These are phyloP conservation scores for Cyclopterus lumpus DNA, from an alignment of 2,797 vertebrate genomes.

Conservation along the genomic window DNA sequence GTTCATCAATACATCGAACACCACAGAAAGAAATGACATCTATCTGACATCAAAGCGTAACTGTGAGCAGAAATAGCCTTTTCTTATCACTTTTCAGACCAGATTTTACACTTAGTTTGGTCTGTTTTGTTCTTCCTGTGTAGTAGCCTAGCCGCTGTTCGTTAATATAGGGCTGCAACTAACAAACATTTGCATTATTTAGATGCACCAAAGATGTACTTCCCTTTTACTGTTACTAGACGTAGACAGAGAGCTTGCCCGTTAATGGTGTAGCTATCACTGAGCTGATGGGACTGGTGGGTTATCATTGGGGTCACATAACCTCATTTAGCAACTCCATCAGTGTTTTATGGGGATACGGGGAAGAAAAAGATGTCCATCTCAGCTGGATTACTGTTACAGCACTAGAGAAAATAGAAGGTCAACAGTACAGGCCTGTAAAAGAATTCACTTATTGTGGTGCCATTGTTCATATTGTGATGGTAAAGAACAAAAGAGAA, in stretches of 20 bases:
- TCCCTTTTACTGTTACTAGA: conserved; percentile 7
- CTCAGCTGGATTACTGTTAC: not conserved
- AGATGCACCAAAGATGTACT: conserved; percentile 10
- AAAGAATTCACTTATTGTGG: conserved; percentile 10
- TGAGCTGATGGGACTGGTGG: conserved; percentile 9
- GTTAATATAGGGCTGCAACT: not conserved
- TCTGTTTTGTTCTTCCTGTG: not conserved
- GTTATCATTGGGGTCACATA: conserved; percentile 40
- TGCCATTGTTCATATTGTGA: conserved; percentile 42
- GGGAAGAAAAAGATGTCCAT: not conserved
- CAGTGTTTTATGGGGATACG: conserved; percentile 19
- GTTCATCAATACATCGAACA: conserved; percentile 59
- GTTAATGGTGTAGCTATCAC: conserved; percentile 39
- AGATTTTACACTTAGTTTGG: conserved; percentile 1
- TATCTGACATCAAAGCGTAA: conserved; percentile 50
- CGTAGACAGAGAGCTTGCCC: conserved; percentile 5
- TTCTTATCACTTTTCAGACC: conserved; percentile 16
- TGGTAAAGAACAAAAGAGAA: conserved; percentile 27
- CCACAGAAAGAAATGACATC: conserved; percentile 30
- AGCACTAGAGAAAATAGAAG: conserved; percentile 3
- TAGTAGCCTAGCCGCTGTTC: not conserved
- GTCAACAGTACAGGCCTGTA: conserved; percentile 8
- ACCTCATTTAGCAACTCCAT: conserved; percentile 24
- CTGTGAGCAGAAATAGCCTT: conserved; percentile 22
- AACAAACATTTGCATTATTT: not conserved